Base-by-base conservation (phyloP, 2,113 vertebrate species). In the Phaethon lepturus region DNA sequence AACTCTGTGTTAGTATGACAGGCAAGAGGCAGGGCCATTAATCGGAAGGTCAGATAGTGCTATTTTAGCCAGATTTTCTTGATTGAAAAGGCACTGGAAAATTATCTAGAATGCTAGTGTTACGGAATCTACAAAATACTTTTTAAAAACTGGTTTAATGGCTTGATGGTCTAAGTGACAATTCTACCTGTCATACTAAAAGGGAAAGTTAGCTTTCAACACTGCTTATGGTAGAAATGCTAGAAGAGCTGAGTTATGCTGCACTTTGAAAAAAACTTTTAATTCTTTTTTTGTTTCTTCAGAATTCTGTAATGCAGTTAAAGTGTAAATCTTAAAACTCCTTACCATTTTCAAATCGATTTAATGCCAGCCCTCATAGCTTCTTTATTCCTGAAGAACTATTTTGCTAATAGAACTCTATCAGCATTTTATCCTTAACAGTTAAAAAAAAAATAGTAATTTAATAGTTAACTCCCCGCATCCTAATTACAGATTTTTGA, bases 1-100 rank as follows among this genome's bases (percentile, higher is more conserved):
- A 98, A 98, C 97, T 98, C 98, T 88, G 89, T 98, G 98, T 98
- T 98, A 98, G 97, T 97, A 90, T 99, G 98, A 98, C 98, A 98
- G 98, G 98, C 98, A 98, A 98, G 98, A 99, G 96, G 97, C 98
- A 98, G 95, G 89, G 84, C 96, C 98, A 98, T 99, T 99, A 99
- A 98, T 98, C 95, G 64, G 97, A 98, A 98, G 98, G 98, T 99
- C 98, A 98, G 98, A 97, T 98, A 97, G 96, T 89, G 53, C 97
- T 98, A 98, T 98, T 98, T 98, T 97, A 98, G 96, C 94, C 94
- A 97, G 96, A 96, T 98, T 98, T 97, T 95, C 97, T 98, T 98
- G 96, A 97, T 97, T 98, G 97, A 98, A 98, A 98, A 96, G 96
- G 98, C 98, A 98, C 96, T 90, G 95, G 97, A 97, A 98, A 98